Percentiles rank a stretch among this genome's conserved stretches.
Evolutionary conservation across 2,888 invertebrate species (phyloP).

Genomic region (Lepeophtheirus nordmannii): DNA sequence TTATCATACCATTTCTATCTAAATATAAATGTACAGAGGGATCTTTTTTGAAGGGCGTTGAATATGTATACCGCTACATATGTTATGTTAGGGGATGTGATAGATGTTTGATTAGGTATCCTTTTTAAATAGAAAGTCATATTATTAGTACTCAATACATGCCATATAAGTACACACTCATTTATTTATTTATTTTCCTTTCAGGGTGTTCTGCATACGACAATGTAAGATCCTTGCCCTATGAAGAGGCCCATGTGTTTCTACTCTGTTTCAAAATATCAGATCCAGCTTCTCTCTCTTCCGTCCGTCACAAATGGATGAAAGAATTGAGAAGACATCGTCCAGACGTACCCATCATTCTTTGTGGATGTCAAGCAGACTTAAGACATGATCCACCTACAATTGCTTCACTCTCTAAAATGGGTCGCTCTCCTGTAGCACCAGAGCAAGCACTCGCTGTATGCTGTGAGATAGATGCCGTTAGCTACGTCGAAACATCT

Average conservation of each 20-base stretch:
- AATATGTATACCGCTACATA: too few species aligned
- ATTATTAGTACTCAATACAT: too few species aligned
- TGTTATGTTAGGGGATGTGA: too few species aligned
- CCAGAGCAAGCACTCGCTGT: conserved; percentile 48
- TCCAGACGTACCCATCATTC: conserved; percentile 44
- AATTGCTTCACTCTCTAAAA: conserved; percentile 42
- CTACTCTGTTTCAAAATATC: conserved; percentile 47
- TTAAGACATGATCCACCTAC: conserved; percentile 45
- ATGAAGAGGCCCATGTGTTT: conserved; percentile 47
- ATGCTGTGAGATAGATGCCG: conserved; percentile 47
- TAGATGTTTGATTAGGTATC: too few species aligned
- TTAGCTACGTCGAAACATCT: conserved; percentile 50
- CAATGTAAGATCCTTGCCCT: conserved; percentile 45
- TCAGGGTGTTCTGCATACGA: conserved; percentile 45
- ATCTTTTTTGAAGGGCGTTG: too few species aligned
- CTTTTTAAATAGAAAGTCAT: too few species aligned
- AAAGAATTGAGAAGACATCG: conserved; percentile 48
- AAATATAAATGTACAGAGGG: too few species aligned
- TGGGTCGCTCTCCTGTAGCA: conserved; percentile 43
- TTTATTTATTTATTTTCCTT: conserved; percentile 25
- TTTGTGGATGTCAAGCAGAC: conserved; percentile 51
- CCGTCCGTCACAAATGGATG: conserved; percentile 46
- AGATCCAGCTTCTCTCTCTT: conserved; percentile 44
- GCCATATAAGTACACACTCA: too few species aligned
- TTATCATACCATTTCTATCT: too few species aligned